These are phyloP conservation scores for Corythaixoides concolor DNA, from an alignment of 2,113 vertebrate genomes.

Conservation along the genomic window DNA sequence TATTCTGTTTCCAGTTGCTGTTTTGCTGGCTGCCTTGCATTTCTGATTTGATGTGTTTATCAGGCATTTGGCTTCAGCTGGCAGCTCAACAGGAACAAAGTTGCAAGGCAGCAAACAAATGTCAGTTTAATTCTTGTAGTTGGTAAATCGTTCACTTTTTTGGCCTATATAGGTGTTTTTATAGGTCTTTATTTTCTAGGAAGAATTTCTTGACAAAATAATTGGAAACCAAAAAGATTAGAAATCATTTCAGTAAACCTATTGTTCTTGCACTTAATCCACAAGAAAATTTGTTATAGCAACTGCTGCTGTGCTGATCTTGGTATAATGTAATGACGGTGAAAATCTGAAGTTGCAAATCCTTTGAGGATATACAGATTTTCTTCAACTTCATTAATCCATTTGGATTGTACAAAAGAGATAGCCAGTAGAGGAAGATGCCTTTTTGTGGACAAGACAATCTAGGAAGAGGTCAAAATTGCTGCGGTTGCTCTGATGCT, in stretches of 20 bases:
- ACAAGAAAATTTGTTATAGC: not conserved
- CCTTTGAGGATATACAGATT: not conserved
- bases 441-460: not conserved
- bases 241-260: not conserved
- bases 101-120: slow-evolving; percentile 35
- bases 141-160: slow-evolving; percentile 8
- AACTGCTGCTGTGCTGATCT: not conserved
- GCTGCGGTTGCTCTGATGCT: not conserved
- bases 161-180: not conserved
- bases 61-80: slow-evolving; percentile 36
- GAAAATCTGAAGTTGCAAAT: not conserved
- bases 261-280: not conserved
- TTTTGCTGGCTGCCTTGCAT: slow-evolving; percentile 5
- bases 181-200: not conserved
- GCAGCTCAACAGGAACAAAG: not conserved
- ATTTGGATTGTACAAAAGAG: not conserved
- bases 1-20: not conserved
- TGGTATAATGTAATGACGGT: not conserved
- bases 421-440: not conserved
- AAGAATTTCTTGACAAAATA: not conserved
- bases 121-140: not conserved
- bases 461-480: not conserved
- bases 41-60: slow-evolving; percentile 49
- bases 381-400: not conserved
- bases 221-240: slow-evolving; percentile 1